Conservation (phyloP, 2,797 vertebrate species). For the Aselliscus stoliczkanus region DNA sequence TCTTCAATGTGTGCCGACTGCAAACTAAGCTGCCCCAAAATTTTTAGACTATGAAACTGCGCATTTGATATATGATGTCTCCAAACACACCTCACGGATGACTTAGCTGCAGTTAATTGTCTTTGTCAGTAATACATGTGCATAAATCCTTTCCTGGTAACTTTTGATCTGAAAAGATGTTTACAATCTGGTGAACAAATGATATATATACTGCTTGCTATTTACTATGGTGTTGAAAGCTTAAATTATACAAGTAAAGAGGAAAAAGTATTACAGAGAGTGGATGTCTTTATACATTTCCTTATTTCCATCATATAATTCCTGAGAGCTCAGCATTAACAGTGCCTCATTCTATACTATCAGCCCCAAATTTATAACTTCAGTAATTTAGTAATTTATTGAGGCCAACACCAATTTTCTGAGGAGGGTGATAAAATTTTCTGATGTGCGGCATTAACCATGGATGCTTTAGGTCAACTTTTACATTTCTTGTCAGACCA, state of each 20-base stretch:
- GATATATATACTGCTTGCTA: not conserved
- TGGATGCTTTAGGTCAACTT: constrained; percentile 46
- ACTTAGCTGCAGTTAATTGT: not conserved
- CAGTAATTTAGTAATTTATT: constrained; percentile 57
- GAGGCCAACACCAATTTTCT: constrained; percentile 57
- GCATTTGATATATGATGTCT: not conserved
- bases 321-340: not conserved
- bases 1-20: not conserved
- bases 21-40: not conserved
- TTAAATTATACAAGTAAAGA: not conserved
- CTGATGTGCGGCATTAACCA: constrained; percentile 49
- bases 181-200: not conserved
- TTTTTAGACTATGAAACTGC: not conserved
- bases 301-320: constrained; percentile 27
- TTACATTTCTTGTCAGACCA: constrained; percentile 66
- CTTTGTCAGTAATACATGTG: not conserved
- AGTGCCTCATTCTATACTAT: not conserved
- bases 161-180: constrained; percentile 14
- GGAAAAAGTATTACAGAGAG: not conserved
- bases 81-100: not conserved
- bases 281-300: not conserved
- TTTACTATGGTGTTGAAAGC: constrained; percentile 28
- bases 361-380: constrained; percentile 48
- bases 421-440: constrained; percentile 57
- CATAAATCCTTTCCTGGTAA: not conserved